Base-by-base conservation (phyloP, 2,797 vertebrate genomes). In the Pogoniulus pusillus region DNA sequence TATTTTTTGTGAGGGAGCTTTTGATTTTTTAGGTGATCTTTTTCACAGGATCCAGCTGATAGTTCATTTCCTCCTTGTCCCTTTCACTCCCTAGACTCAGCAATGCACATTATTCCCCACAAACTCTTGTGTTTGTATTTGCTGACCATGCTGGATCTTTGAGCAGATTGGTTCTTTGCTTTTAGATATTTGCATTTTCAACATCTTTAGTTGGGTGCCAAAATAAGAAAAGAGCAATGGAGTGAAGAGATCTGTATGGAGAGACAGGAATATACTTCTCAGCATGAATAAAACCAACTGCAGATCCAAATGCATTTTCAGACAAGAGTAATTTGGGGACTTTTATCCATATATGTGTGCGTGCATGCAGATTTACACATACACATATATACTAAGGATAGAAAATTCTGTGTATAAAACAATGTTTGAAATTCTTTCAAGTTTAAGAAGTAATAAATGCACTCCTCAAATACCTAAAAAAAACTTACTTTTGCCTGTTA, bases 101-200 rank as follows among this genome's bases (percentile, higher is more conserved):
- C 4, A 15, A 39, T 15, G n/a, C 37, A 65, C 37, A 9, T 35
- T n/a, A 32, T 41, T 91, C 30, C 65, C 29, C 43, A 63, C 11
- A 64, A 80, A 86, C 16, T 71, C 64, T 49, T 69, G 89, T 53
- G 9, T 58, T 57, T 85, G 39, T 59, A 69, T 85, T 75, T 86
- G 54, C 34, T 72, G 69, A 73, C 84, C 71, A 20, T 39, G 45
- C 78, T 65, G 74, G 47, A 79, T 90, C 85, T 63, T 90, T 82
- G 41, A 84, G 69, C 27, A 88, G 77, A 92, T 1, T 59, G 39
- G 7, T 55, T 91, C 74, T 89, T 90, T 4, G 7, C 54, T 93
- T 85, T 57, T 7, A 81, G 78, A 54, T 85, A 92, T 88, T 88
- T 93, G 45, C 69, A 74, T 88, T 95, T 91, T 82, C 75, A 86